Evolutionary conservation across 2,888 invertebrate genomes (phyloP), one percentile per base, ranked within the genome.

Genomic region (Parelbella ahira): DNA sequence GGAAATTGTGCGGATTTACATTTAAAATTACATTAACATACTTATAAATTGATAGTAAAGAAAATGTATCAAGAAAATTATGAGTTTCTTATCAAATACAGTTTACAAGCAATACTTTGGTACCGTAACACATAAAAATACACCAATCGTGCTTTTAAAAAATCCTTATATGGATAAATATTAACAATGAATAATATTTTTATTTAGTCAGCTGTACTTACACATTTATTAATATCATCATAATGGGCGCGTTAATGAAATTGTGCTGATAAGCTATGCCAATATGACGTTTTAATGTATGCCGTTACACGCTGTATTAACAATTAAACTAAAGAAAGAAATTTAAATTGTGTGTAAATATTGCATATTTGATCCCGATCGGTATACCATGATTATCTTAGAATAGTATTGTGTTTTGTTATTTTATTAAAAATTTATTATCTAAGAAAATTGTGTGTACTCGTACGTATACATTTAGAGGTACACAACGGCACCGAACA

Each of bases 281-380:
- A 29, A 18, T n/a, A 32, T 20, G 13, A 30, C n/a, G n/a, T n/a
- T n/a, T n/a, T n/a, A n/a, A n/a, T n/a, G n/a, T n/a, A n/a, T n/a
- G n/a, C n/a, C n/a, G n/a, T n/a, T n/a, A n/a, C n/a, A n/a, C n/a
- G n/a, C n/a, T n/a, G n/a, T n/a, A n/a, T n/a, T n/a, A n/a, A n/a
- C n/a, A n/a, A n/a, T n/a, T n/a, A 8, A 15, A 34, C 41, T 36
- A 42, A 42, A 42, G 42, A 42, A 29, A 29, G 34, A 42, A 42
- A 42, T 42, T 34, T 44, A 44, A 37, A 25, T 37, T 37, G 24
- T 33, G 12, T 33, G 24, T 37, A 10, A 37, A 36, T 15, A 11
- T 33, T 41, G 23, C 27, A 45, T 42, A 45, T 32, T 45, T 45
- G 45, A 37, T 45, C 45, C 45, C 45, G 18, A 25, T 12, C 19